These are phyloP conservation scores for Cyclina sinensis DNA, from an alignment of 1,140 invertebrate species.

Conservation along the genomic window DNA sequence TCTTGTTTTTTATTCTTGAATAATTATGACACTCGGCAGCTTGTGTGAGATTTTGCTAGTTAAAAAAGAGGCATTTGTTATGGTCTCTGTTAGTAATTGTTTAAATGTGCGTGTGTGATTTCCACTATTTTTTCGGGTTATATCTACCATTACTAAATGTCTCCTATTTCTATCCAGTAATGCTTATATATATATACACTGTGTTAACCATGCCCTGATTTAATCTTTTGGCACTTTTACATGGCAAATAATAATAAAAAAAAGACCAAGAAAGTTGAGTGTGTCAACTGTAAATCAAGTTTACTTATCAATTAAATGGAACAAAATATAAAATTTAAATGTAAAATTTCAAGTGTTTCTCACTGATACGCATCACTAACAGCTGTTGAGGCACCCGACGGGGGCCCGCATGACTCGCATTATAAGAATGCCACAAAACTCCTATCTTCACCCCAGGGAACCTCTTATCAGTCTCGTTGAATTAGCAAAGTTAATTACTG, in stretches of 20 bases:
- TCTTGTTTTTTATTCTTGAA: too few species aligned
- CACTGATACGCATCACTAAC: neutral
- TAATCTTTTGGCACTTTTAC: slow-evolving; percentile 25
- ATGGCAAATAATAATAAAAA: neutral
- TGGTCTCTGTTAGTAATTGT: too few species aligned
- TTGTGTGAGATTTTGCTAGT: too few species aligned
- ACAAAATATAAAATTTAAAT: slow-evolving; percentile 21
- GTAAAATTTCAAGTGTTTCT: slow-evolving; percentile 2
- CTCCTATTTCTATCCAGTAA: too few species aligned
- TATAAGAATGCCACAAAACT: neutral
- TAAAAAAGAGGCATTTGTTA: too few species aligned
- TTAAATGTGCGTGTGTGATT: too few species aligned
- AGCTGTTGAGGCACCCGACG: slow-evolving; percentile 1
- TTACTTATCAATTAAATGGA: slow-evolving; percentile 23
- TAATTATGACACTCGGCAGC: too few species aligned
- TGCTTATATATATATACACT: too few species aligned
- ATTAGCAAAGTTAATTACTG: slow-evolving; percentile 15
- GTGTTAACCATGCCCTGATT: too few species aligned
- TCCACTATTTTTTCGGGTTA: too few species aligned
- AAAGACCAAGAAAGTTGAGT: neutral
- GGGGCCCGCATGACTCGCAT: neutral
- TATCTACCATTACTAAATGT: too few species aligned
- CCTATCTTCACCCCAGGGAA: neutral
- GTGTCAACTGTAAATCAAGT: slow-evolving; percentile 10
- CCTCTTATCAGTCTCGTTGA: neutral